Conservation (phyloP, 2,113 vertebrate species). For the Ramphastos sulfuratus region DNA sequence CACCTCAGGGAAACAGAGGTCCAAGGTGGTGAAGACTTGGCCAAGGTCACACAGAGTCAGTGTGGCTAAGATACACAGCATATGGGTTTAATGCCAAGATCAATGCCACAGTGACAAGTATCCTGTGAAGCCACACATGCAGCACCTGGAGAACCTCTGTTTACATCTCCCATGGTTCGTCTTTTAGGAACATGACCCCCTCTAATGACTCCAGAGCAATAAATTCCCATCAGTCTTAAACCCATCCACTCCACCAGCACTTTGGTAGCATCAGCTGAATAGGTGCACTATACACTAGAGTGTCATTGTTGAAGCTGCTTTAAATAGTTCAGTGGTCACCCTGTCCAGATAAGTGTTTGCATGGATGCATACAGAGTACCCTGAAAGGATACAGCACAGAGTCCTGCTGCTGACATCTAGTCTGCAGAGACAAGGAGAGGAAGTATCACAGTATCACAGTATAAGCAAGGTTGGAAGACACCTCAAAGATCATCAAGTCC, state of each 20-base stretch:
- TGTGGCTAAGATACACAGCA: neutral
- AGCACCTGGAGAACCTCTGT: neutral
- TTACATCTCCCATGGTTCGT: neutral
- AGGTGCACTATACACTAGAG: conserved; percentile 19
- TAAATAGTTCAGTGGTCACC: conserved; percentile 64
- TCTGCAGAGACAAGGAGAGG: neutral
- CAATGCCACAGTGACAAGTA: neutral
- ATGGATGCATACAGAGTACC: neutral
- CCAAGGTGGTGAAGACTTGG: neutral
- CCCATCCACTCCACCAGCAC: conserved; percentile 23
- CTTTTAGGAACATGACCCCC: neutral
- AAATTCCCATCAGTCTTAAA: conserved; percentile 20
- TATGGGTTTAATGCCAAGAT: neutral
- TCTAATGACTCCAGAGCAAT: neutral
- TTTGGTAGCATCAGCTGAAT: conserved; percentile 60
- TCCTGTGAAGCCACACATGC: fast-evolving
- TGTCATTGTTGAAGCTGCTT: conserved; percentile 20
- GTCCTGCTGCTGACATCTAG: neutral
- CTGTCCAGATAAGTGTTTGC: conserved; percentile 55
- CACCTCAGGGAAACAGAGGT: neutral
- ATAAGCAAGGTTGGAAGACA: too few species aligned
- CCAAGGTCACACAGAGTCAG: neutral
- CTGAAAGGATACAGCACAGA: neutral
- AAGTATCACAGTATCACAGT: too few species aligned
- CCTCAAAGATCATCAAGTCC: too few species aligned